Conservation (phyloP, 2,888 invertebrate species). For the Shargacucullia verbasci region DNA sequence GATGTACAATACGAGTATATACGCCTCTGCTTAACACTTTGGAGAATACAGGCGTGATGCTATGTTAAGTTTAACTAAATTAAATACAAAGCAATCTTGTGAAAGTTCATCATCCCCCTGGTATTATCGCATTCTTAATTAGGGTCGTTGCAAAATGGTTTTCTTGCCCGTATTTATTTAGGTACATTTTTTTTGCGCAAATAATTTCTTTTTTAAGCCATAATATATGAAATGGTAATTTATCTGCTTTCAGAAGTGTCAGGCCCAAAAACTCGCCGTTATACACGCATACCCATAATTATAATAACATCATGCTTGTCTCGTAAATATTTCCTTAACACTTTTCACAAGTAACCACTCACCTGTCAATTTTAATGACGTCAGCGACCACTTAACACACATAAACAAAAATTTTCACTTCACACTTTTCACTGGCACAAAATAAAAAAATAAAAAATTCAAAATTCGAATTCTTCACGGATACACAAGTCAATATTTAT, state of each 20-base stretch:
- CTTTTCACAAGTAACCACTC: conserved; percentile 40
- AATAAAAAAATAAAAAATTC: conserved; percentile 39
- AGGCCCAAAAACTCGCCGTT: neutral
- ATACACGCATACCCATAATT: neutral
- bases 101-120: too few species aligned
- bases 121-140: too few species aligned
- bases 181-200: too few species aligned
- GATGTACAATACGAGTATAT: too few species aligned
- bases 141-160: too few species aligned
- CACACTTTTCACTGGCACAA: conserved; percentile 55
- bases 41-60: too few species aligned
- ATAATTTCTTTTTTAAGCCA: too few species aligned
- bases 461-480: conserved; percentile 25
- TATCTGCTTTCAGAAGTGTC: neutral
- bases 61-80: too few species aligned
- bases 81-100: too few species aligned
- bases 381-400: conserved; percentile 57
- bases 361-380: conserved; percentile 58
- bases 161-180: too few species aligned
- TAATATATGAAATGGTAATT: neutral
- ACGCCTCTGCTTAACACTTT: too few species aligned
- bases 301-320: neutral
- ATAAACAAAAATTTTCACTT: conserved; percentile 58
- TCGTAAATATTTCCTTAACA: conserved; percentile 37
- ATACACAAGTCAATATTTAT: conserved; percentile 38